Evolutionary conservation across 2,113 vertebrate genomes (phyloP), one percentile per base, ranked within the genome.

Genomic region (Podilymbus podiceps): DNA sequence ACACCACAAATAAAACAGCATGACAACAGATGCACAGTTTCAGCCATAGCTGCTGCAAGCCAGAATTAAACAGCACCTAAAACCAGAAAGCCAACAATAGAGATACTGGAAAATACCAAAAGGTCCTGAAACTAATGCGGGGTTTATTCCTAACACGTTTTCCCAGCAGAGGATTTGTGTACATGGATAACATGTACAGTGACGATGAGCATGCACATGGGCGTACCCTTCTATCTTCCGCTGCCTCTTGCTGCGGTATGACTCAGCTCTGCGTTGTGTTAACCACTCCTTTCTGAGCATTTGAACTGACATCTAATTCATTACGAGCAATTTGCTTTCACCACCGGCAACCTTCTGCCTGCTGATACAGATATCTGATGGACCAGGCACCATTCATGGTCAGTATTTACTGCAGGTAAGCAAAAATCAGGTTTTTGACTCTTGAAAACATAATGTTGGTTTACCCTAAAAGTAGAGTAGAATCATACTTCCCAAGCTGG

Each of bases 281-380:
- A 64, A 88, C 78, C 40, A 80, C 86, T 91, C 97, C 97, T 93
- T 92, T 89, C 96, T 93, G 42, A 96, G 98, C 97, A 98, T 98
- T 98, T 95, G 91, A 93, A 96, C 93, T 98, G 98, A 98, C 97
- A 98, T 97, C 93, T 97, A 95, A 97, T 99, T 98, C 98, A 98
- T 98, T 98, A 98, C n/a, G 14, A 96, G 95, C 91, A 93, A 97
- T 93, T 97, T 96, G 97, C 97, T 98, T 96, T 98, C 98, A 98
- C 97, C 97, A 97, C 75, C 85, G 23, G 21, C 93, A 93, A 87
- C 88, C 40, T 81, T 24, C 81, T 74, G 90, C 86, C 83, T 86
- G 87, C 73, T 91, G 63, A 90, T 95, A 92, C 78, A 76, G 94
- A 96, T 89, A 98, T 92, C 97, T 66, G 97, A 97, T 79, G 98